Evolutionary conservation across 2,113 vertebrate genomes (phyloP), one percentile per base, ranked within the genome.

Genomic region (Otus sunia): DNA sequence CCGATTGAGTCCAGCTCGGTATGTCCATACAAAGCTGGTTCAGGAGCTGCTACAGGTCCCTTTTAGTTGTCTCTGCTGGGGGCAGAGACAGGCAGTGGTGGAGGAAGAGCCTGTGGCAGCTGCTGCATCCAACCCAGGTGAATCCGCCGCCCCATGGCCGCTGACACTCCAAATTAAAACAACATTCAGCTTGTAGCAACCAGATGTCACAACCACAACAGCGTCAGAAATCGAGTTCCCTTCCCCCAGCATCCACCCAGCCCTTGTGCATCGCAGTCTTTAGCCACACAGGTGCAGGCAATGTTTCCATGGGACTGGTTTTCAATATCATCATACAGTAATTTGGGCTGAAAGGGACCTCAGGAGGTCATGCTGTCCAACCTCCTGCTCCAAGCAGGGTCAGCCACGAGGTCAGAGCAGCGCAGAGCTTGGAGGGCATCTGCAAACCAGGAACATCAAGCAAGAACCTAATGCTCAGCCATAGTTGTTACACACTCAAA

Each of bases 21-120:
- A 59, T 1, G 3, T 16, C 15, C 59, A 12, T 0, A 0, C 30
- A 27, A 43, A 45, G 25, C 43, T 73, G 68, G 4, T 23, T 82
- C 62, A 37, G 66, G 45, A 69, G 60, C 69, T 81, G 74, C 15
- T 25, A 3, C 47, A 68, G n/a, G 22, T 20, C 30, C 53, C 25
- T 73, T 55, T 12, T 5, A 1, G 2, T 2, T 78, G n/a, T 25
- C 74, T 58, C 58, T 81, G 58, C 34, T 41, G 45, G 30, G 25
- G 13, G 25, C 88, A 85, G 37, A 34, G 15, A 41, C 17, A 56
- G 36, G 39, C 27, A 11, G 5, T 8, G 15, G 25, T 2, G 0
- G 8, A 62, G 30, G 13, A 36, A 49, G 25, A 64, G 10, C 32
- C n/a, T 3, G 1, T 2, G 5, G 63, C 3, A 62, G 49, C 39